Base-by-base conservation (phyloP, 1,140 invertebrate genomes). In the Cydia pomonella region DNA sequence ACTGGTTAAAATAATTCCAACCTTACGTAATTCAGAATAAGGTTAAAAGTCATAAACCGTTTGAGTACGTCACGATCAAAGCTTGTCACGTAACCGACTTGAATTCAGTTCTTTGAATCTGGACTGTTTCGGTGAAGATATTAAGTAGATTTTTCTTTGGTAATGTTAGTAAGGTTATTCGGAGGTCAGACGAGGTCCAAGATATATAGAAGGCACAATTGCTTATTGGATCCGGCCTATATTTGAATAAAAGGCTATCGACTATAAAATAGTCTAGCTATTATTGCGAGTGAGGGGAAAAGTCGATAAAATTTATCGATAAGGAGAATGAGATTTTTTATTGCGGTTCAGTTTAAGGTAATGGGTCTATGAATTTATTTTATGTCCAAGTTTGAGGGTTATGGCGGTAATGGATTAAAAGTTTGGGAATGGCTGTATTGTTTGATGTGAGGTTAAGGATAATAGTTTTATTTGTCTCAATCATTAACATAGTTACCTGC, bases 221-320 rank as follows among this genome's bases (percentile, higher is more conserved):
- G 53, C 53, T 59, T 59, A 59, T 59, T 59, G 53, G 53, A 59
- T 59, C 18, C 53, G 18, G 7, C 53, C 53, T 59, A 59, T 59
- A 59, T 59, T 59, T 59, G 53, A 59, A 59, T 59, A 59, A 59
- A 59, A 59, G 53, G 53, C 53, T 59, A 59, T 59, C 53, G 53
- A 59, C 53, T 59, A 59, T 59, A 59, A 59, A 59, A 59, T 59
- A 59, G 53, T 59, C 53, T 23, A 23, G 53, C 53, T 59, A 59
- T 59, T 59, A 59, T 59, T 59, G 53, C 53, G 18, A 59, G 53
- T 59, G 53, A 23, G 21, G 53, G 53, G 53, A 59, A 59, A 59
- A 59, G 53, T 59, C 53, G 53, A 59, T 59, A 59, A 59, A 59
- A 59, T 59, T 59, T 59, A 59, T 59, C 53, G 53, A 59, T 59